A percentile compares a stretch with the other conserved stretches of the same genome.
These are phyloP conservation scores for Limnodromus scolopaceus DNA, from an alignment of 2,797 vertebrate genomes.

Conservation along the genomic window DNA sequence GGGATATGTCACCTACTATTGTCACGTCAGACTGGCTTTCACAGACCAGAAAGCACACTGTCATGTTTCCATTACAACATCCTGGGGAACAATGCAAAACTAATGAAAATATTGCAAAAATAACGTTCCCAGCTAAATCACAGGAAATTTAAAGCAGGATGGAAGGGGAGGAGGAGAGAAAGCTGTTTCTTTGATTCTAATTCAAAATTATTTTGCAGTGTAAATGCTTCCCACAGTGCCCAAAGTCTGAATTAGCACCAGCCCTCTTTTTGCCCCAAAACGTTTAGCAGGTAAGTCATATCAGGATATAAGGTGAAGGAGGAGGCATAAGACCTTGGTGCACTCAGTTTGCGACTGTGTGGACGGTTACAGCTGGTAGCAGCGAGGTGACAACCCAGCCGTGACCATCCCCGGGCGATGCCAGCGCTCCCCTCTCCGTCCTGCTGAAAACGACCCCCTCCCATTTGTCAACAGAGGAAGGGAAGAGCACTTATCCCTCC, in stretches of 20 bases:
- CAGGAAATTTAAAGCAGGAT: not conserved
- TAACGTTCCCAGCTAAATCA: not conserved
- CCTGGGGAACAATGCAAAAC: not conserved
- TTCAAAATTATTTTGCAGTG: not conserved
- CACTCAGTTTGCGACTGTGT: not conserved
- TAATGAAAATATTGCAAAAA: not conserved
- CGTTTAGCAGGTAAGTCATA: accelerated
- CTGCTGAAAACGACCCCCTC: not conserved
- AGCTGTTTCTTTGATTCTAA: not conserved
- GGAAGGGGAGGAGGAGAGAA: not conserved
- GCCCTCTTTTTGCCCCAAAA: not conserved
- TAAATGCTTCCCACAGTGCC: not conserved
- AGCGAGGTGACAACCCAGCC: not conserved
- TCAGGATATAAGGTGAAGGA: not conserved
- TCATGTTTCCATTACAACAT: not conserved
- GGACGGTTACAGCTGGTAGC: not conserved
- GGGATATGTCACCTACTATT: not conserved
- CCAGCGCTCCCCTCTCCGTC: accelerated
- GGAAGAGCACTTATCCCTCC: slow-evolving; percentile 25
- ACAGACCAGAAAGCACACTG: not conserved
- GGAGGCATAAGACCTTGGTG: not conserved
- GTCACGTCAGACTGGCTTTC: not conserved
- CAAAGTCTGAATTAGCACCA: not conserved
- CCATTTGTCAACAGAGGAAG: not conserved
- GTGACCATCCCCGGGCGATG: not conserved